Percentiles rank a stretch among this genome's conserved stretches.
Evolutionary conservation across 2,113 vertebrate species (phyloP).

Genomic region (Pachyramphus minor): DNA sequence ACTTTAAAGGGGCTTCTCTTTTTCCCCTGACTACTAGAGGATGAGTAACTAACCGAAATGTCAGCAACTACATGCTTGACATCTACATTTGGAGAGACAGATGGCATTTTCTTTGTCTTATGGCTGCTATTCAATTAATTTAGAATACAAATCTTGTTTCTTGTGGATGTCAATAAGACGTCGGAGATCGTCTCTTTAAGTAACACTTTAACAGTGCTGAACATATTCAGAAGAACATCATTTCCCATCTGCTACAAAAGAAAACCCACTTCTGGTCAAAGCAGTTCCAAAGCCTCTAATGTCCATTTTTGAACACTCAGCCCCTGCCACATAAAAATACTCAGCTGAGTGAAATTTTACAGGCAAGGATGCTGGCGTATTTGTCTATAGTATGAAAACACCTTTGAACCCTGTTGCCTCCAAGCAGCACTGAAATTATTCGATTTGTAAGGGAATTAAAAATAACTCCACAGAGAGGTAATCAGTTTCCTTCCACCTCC

Average conservation of each 20-base stretch:
- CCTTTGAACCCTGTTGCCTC: neutral
- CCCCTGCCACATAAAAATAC: neutral
- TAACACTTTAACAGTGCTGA: neutral
- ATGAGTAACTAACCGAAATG: neutral
- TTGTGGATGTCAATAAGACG: neutral
- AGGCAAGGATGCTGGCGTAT: neutral
- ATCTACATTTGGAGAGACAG: neutral
- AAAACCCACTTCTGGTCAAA: neutral
- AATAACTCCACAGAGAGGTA: neutral
- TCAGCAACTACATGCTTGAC: neutral
- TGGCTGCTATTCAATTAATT: neutral
- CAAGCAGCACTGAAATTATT: neutral
- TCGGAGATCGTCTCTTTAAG: neutral
- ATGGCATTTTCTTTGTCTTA: neutral
- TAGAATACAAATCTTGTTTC: neutral
- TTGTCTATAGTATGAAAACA: neutral
- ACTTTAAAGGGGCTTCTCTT: neutral
- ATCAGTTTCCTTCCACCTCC: neutral
- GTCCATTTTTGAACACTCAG: neutral
- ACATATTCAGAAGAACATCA: neutral
- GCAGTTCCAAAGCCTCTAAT: neutral
- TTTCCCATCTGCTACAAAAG: neutral
- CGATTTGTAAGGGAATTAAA: neutral
- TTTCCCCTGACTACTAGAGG: neutral
- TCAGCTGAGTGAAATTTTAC: neutral